Evolutionary conservation across 2,113 vertebrate species (phyloP), one percentile per base, ranked within the genome.

Genomic region (Tichodroma muraria): DNA sequence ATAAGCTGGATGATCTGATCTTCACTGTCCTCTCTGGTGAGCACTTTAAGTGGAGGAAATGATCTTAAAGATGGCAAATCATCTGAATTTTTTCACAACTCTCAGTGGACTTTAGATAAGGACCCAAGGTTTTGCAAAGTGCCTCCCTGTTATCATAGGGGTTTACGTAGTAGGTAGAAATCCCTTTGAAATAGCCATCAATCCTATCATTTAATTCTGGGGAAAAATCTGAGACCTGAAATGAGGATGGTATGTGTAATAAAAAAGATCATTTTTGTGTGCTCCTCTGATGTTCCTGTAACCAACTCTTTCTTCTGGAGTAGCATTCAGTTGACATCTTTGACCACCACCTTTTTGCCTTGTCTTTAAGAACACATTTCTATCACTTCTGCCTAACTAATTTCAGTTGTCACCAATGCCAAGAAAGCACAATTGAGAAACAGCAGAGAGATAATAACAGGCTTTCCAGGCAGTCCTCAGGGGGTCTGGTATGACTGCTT

Each of bases 381-480:
- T 76, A 6, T 71, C 1, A 69, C 53, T 93, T 79, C 77, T 53
- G 52, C 40, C 49, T 54, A 77, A 37, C 54, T 65, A 60, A 92
- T 84, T 90, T 65, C 44, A 81, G 61, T n/a, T 92, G 77, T 69
- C 69, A 87, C 33, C 22, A 53, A 24, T 2, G 0, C 82, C 31
- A 45, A 53, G 22, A 25, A 13, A 81, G 11, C 33, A 79, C 37
- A 71, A 65, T 0, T 79, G 61, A 61, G 75, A 76, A 94, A 61
- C 37, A 94, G 22, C 52, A 87, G 49, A 60, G 61, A 61, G 40
- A 90, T 78, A 94, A 94, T 64, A 93, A 81, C 15, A 84, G 69
- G 69, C 53, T 95, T 94, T 97, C 83, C n/a, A 44, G 38, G 25
- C 61, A 72, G 35, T 75, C 87, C 84, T 80, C 65, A 64, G 83